Percentiles rank a stretch among this genome's conserved stretches.
These are phyloP conservation scores for Trachemys scripta DNA, from an alignment of 2,113 vertebrate genomes.

Conservation along the genomic window DNA sequence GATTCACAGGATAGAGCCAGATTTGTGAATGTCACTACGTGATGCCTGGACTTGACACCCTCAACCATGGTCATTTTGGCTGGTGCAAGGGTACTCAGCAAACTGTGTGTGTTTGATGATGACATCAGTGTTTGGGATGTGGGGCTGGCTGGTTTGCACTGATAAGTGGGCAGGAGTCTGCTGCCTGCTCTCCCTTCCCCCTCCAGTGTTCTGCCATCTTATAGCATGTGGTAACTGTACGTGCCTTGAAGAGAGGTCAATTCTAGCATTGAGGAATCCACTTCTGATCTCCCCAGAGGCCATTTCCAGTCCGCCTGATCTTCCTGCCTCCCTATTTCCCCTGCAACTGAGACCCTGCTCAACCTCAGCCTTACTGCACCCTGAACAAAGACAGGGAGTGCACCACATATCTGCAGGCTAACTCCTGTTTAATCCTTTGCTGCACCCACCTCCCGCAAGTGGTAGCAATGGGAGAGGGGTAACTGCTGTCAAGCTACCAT, in stretches of 20 bases:
- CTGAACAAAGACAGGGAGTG: too few species aligned
- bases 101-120: not conserved
- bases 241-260: not conserved
- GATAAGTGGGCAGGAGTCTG: not conserved
- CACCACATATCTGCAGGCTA: too few species aligned
- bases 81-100: too few species aligned
- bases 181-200: not conserved
- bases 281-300: not conserved
- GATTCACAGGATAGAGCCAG: too few species aligned
- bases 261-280: not conserved
- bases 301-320: not conserved
- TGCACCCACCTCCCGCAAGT: too few species aligned
- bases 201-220: not conserved
- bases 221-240: not conserved
- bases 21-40: too few species aligned
- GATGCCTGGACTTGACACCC: too few species aligned
- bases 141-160: not conserved
- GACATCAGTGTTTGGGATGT: not conserved
- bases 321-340: not conserved
- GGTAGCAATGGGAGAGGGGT: too few species aligned
- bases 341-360: not conserved
- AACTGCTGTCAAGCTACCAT: too few species aligned
- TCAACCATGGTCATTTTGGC: too few species aligned
- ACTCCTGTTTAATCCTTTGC: too few species aligned
- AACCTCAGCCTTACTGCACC: too few species aligned